Base-by-base conservation (phyloP, 2,797 vertebrate genomes). In the Channa striata region DNA sequence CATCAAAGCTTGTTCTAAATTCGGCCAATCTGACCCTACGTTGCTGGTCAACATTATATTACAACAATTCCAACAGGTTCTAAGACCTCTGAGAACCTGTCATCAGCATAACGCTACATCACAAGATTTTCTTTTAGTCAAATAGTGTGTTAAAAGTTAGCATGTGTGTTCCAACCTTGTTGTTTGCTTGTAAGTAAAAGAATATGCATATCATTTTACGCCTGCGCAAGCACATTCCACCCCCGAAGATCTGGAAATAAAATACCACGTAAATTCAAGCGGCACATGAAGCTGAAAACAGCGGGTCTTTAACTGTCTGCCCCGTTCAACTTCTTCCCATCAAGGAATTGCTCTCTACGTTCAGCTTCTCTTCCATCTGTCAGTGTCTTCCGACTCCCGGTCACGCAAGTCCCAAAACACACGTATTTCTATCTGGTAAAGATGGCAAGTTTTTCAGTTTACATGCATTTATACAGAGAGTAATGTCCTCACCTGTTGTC, bases 401-500 rank as follows among this genome's bases (percentile, higher is more conserved):
- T 20, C 20, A 50, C 36, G 14, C 19, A 17, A 74, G 43, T 61
- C 51, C 6, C 16, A 17, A 23, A 48, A 49, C 43, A 46, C 25
- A 2, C 12, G 23, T 52, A 1, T 59, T 40, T 36, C 21, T 23
- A 0, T 19, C 5, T 20, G 3, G n/a, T n/a, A n/a, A n/a, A n/a
- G n/a, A n/a, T n/a, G n/a, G 33, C 17, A 11, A 3, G 5, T 25
- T 39, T 3, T 13, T 12, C 19, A 1, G 0, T 53, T 12, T 21
- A 14, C 72, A 33, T 1, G 14, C 0, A 23, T 66, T 37, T 6
- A 13, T 1, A 25, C 20, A 34, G 10, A 47, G 16, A 57, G 8
- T 14, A 4, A 34, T 4, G 30, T 43, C 21, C 84, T 88, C 73
- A 88, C 86, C 86, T 86, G 72, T 65, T 37, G 54, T 8, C 1